Conservation (phyloP, 2,113 vertebrate species). For the Indri indri region DNA sequence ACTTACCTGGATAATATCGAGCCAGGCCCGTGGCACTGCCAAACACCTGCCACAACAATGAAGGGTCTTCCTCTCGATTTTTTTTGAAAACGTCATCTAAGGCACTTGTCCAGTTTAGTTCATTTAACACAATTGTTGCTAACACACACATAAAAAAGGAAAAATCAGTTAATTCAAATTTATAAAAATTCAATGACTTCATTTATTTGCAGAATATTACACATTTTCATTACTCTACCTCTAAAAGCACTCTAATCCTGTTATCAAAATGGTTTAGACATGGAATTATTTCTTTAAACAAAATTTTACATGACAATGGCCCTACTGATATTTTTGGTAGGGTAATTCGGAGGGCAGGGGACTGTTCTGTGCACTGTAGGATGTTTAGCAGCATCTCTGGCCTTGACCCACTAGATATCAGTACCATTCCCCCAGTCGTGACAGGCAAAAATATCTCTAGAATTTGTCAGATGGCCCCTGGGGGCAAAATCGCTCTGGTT, state of each 20-base stretch:
- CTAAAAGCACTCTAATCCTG: background rate
- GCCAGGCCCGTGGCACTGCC: slow-evolving; percentile 97
- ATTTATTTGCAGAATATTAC: background rate
- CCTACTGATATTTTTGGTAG: background rate
- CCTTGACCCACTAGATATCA: background rate
- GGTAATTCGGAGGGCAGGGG: too few species aligned
- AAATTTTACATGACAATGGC: background rate
- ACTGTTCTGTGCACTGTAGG: background rate
- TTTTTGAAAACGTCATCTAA: slow-evolving; percentile 94
- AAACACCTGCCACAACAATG: slow-evolving; percentile 97
- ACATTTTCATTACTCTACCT: background rate
- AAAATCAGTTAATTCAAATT: background rate
- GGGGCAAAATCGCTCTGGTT: background rate
- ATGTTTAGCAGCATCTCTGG: background rate
- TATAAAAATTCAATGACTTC: background rate
- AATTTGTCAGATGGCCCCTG: background rate
- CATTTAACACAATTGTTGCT: slow-evolving; percentile 97
- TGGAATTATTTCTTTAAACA: background rate
- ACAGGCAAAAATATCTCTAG: background rate
- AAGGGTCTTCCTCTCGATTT: slow-evolving; percentile 96
- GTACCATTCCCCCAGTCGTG: background rate
- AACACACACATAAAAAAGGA: slow-evolving; percentile 50
- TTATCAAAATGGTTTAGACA: background rate
- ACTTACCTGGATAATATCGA: slow-evolving; percentile 96
- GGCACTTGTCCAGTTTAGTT: slow-evolving; percentile 96